phyloP scores from a whole-genome alignment of 2,113 vertebrate species.

The Columba livia region DNA sequence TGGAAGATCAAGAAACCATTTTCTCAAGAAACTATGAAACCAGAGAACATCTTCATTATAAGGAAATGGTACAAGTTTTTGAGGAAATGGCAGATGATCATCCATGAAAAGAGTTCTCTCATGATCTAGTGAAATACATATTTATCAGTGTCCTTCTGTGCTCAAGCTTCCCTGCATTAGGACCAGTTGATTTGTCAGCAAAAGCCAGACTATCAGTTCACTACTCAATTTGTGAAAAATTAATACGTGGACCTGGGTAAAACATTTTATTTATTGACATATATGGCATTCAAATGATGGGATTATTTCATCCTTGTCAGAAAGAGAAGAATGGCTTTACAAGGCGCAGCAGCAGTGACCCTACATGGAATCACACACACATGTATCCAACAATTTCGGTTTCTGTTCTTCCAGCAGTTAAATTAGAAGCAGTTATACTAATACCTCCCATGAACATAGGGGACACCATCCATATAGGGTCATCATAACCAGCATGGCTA shows the following conservation, averaged over 20 bases:
- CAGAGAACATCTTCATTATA: neutral
- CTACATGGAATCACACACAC: neutral
- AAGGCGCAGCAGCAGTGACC: neutral
- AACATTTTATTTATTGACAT: neutral
- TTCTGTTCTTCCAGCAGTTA: neutral
- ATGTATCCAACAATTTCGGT: neutral
- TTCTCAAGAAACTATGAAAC: neutral
- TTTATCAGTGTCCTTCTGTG: neutral
- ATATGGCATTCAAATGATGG: neutral
- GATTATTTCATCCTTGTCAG: neutral
- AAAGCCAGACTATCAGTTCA: neutral
- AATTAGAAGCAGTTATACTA: neutral
- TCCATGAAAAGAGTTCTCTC: neutral
- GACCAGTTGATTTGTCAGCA: neutral
- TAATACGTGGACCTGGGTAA: neutral
- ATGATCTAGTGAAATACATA: neutral
- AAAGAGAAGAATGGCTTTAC: neutral
- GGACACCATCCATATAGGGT: neutral
- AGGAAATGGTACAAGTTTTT: neutral
- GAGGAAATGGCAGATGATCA: neutral
- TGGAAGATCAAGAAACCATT: neutral
- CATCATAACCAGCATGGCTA: neutral
- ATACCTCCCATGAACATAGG: neutral
- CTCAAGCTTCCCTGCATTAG: neutral
- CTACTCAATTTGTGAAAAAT: neutral